A percentile compares a stretch with the other conserved stretches of the same genome.
phyloP scores from a whole-genome alignment of 2,113 vertebrate genomes.

The Myotis brandtii region DNA sequence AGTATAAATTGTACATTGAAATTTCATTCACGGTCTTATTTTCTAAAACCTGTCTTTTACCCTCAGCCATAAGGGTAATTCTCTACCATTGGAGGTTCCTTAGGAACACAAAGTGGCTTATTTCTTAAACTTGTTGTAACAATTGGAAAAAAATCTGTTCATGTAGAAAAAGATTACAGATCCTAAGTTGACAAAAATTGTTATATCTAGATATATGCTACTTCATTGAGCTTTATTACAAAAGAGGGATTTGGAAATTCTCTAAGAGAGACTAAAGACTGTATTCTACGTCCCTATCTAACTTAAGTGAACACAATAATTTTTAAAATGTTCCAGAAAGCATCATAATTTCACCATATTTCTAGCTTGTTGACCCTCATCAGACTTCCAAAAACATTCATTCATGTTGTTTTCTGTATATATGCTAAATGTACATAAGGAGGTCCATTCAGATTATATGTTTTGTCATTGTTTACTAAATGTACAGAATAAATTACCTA shows the following conservation, averaged over 20 bases:
- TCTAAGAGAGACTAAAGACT: background rate
- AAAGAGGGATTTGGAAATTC: background rate
- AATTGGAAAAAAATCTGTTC: background rate
- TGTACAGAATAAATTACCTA: background rate
- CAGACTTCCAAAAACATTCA: background rate
- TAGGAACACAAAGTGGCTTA: background rate
- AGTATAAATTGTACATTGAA: background rate
- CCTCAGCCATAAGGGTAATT: background rate
- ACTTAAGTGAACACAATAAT: background rate
- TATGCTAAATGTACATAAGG: background rate
- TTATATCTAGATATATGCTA: background rate
- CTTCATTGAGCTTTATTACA: background rate
- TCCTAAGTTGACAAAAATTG: background rate
- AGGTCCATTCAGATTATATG: background rate
- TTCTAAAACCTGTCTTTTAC: background rate
- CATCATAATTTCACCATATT: background rate
- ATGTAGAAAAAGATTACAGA: background rate
- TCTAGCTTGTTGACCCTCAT: background rate
- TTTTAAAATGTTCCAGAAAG: slow-evolving; percentile 1
- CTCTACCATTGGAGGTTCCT: background rate
- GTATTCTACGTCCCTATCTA: background rate
- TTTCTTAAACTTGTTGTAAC: background rate
- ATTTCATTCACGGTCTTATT: background rate
- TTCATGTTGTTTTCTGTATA: background rate
- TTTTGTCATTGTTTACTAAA: background rate